phyloP scores from a whole-genome alignment of 2,888 invertebrate genomes.

The Mimumesa dahlbomi region DNA sequence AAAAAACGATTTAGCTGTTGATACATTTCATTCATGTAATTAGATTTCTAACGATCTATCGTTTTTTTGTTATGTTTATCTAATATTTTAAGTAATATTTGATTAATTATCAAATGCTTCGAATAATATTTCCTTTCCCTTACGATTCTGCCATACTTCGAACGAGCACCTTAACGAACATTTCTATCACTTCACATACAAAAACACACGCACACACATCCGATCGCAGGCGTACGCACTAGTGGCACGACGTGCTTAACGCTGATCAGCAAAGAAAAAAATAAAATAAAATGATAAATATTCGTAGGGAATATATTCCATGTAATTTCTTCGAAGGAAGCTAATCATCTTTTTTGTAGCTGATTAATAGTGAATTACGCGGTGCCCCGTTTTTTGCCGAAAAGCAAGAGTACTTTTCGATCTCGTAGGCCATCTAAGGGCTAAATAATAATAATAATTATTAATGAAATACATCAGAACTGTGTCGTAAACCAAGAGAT shows the following conservation, averaged over 20 bases:
- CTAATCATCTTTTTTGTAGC: slow-evolving; percentile 47
- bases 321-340: slow-evolving; percentile 48
- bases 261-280: slow-evolving; percentile 19
- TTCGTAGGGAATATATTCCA: slow-evolving; percentile 55
- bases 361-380: slow-evolving; percentile 30
- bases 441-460: slow-evolving; percentile 33
- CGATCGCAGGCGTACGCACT: slow-evolving; percentile 50
- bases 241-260: slow-evolving; percentile 54
- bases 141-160: not conserved
- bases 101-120: no score
- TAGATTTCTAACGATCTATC: no score
- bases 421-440: slow-evolving; percentile 51
- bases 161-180: slow-evolving; percentile 2
- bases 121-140: not conserved
- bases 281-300: slow-evolving; percentile 29
- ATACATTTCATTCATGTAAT: no score
- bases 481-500: slow-evolving; percentile 58
- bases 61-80: no score
- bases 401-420: slow-evolving; percentile 29
- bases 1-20: no score
- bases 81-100: no score
- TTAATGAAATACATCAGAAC: slow-evolving; percentile 37
- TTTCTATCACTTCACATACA: slow-evolving; percentile 8
- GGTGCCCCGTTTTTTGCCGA: slow-evolving; percentile 23
- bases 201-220: slow-evolving; percentile 24